Percentiles rank a stretch among this genome's conserved stretches.
phyloP scores from a whole-genome alignment of 1,140 invertebrate species.

The Stenopsyche tienmushanensis region DNA sequence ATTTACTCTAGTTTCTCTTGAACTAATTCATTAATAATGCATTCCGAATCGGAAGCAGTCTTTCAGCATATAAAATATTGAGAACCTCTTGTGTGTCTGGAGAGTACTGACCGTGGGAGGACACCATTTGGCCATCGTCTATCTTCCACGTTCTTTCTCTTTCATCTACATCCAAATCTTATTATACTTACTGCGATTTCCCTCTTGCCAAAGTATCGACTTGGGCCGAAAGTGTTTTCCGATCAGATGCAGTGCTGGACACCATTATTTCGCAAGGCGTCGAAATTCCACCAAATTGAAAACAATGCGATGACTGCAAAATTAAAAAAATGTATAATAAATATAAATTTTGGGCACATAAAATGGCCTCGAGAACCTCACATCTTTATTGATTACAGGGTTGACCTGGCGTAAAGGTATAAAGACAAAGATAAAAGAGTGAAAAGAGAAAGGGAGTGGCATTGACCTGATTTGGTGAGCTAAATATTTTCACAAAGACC shows the following conservation, averaged over 20 bases:
- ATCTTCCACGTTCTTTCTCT: conserved; percentile 26
- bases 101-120: conserved; percentile 32
- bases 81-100: neutral
- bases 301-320: too few species aligned
- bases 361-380: conserved; percentile 1
- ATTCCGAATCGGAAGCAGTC: too few species aligned
- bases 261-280: neutral
- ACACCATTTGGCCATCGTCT: conserved; percentile 33
- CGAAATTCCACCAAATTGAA: too few species aligned
- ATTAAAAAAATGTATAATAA: neutral
- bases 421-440: conserved; percentile 17
- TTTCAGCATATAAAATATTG: conserved; percentile 11
- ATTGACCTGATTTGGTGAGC: conserved; percentile 18
- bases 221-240: conserved; percentile 39
- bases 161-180: conserved; percentile 35
- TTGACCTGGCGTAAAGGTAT: conserved; percentile 11
- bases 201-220: conserved; percentile 36
- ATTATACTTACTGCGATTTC: conserved; percentile 34
- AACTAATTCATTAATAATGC: too few species aligned
- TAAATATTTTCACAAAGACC: conserved; percentile 6
- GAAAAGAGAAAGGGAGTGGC: conserved; percentile 8
- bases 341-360: neutral
- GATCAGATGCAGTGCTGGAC: conserved; percentile 28
- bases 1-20: too few species aligned
- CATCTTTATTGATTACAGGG: conserved; percentile 16